phyloP scores from a whole-genome alignment of 2,113 vertebrate species.

The crab-eating macaque (Macaca fascicularis) region T2T-MFA8v1.1 NC_088376.1:47908001-47908500 shows the following conservation, averaged over 20 bases:
- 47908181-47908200: background rate
- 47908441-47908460: background rate
- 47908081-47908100: background rate
- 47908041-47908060: background rate
- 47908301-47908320: background rate
- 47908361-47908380: background rate
- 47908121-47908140: background rate
- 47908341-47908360: background rate
- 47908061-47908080: background rate
- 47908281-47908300: background rate
- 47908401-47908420: background rate
- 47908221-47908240: background rate
- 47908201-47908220: background rate
- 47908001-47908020: background rate
- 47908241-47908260: background rate
- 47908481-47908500: too few relatives aligned
- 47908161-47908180: background rate
- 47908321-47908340: background rate
- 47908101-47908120: background rate
- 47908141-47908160: background rate
- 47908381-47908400: background rate
- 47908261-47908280: background rate
- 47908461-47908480: background rate
- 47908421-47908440: background rate
- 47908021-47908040: background rate